Conservation (phyloP, 92 coral and sea anemone species). For the Montipora capitata region DNA sequence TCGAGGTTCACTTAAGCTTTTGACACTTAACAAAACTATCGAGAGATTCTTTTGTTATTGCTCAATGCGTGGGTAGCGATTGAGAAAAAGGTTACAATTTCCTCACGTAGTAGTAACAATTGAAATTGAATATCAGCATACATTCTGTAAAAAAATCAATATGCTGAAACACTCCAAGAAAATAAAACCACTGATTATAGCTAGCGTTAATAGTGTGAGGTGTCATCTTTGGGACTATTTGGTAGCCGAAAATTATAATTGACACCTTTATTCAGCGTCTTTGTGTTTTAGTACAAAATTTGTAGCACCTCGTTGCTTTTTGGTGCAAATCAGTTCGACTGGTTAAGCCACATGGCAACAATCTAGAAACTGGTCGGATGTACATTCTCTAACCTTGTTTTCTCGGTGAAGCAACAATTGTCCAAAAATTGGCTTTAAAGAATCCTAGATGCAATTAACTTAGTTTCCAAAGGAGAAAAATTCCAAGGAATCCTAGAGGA, state of each 20-base stretch:
- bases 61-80: background rate
- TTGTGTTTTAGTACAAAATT: background rate
- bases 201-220: background rate
- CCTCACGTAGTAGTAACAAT: background rate
- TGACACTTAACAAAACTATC: conserved; percentile 26
- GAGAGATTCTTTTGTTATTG: conserved; percentile 19
- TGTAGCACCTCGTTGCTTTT: background rate
- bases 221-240: background rate
- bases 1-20: conserved; percentile 9
- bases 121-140: background rate
- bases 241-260: background rate
- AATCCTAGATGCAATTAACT: background rate
- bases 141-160: background rate
- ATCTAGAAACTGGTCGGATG: background rate
- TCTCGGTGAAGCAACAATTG: background rate
- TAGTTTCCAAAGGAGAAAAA: background rate
- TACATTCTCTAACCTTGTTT: background rate
- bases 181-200: conserved; percentile 19
- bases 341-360: background rate
- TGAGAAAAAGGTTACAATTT: background rate
- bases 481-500: conserved; percentile 4
- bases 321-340: background rate
- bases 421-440: background rate
- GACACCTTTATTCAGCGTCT: background rate
- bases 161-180: background rate